Evolutionary conservation across 35 echinoderm and acorn worm species (phyloP), one percentile per base, ranked within the genome.

Genomic region (Anneissia japonica): DNA sequence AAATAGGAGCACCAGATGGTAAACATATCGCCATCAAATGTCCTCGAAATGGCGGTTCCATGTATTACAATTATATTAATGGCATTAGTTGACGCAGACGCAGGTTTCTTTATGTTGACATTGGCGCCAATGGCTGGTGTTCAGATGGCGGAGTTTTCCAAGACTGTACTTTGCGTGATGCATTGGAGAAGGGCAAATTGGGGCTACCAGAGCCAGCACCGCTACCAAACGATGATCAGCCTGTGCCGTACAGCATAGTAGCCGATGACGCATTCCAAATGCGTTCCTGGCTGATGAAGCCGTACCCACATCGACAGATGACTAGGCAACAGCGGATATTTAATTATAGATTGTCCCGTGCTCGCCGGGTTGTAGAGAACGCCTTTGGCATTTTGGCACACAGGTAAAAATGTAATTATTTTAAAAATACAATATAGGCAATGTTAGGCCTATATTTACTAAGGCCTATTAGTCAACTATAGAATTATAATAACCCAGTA

Each of bases 301-400:
- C 91, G 0, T 93, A 40, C 55, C 2, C 35, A 36, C 74, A 74
- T 32, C 39, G 87, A 26, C 31, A 74, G 28, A 19, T 85, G 36
- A 26, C 40, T 0, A 36, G 55, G 36, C 74, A 93, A 33, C 41
- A 89, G 35, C 1, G 75, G 6, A 74, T 88, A 23, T 93, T 85
- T 74, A 92, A 92, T 81, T 92, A 92, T 33, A 17, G 80, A 23
- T 64, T 88, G 12, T 91, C 90, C 0, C 4, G 84, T 74, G 90
- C 84, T 0, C 38, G 91, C 10, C 72, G 87, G 30, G 82, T 89
- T 0, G 87, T 84, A 0, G 87, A 93, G 46, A 93, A 93, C 81
- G 91, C 91, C 4, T 93, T 93, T 76, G 91, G 90, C 4, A 91
- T 81, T 31, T 77, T 90, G 0, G 89, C 89, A 0, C 34, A 85